These are phyloP conservation scores for Blastomussa wellsi DNA, from an alignment of 92 coral and sea anemone genomes.

Conservation along the genomic window DNA sequence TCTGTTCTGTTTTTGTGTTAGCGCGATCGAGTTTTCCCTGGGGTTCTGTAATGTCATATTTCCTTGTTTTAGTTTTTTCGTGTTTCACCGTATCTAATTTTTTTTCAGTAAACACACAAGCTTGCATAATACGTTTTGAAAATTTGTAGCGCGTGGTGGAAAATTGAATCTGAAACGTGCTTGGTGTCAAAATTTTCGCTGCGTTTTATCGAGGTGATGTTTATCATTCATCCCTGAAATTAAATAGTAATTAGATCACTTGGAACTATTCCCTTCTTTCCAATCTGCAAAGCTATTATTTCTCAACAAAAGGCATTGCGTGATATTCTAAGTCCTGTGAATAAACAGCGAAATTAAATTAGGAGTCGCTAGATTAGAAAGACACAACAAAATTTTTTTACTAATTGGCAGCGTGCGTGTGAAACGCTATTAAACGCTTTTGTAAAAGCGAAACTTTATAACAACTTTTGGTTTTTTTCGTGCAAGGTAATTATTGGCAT, in stretches of 20 bases:
- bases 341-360: not conserved
- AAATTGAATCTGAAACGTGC: not conserved
- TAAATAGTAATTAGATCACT: constrained; percentile 26
- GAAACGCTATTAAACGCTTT: not conserved
- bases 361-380: not conserved
- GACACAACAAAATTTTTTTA: not conserved
- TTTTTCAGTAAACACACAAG: constrained; percentile 3
- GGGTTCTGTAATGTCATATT: constrained; percentile 12
- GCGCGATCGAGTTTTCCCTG: constrained; percentile 14
- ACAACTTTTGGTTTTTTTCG: not conserved
- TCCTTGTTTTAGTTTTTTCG: constrained; percentile 12
- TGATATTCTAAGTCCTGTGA: not conserved
- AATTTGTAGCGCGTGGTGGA: not conserved
- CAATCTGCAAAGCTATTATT: not conserved
- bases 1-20: constrained; percentile 20
- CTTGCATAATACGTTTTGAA: not conserved
- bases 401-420: not conserved
- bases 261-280: not conserved
- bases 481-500: not conserved
- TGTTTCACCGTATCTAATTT: constrained; percentile 8
- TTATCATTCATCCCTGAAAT: constrained; percentile 27
- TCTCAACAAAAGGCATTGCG: not conserved
- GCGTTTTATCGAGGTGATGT: constrained; percentile 6
- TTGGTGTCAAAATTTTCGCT: constrained; percentile 6
- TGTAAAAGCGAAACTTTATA: not conserved